phyloP scores from a whole-genome alignment of 2,888 invertebrate species.

The Patella caerulea region DNA sequence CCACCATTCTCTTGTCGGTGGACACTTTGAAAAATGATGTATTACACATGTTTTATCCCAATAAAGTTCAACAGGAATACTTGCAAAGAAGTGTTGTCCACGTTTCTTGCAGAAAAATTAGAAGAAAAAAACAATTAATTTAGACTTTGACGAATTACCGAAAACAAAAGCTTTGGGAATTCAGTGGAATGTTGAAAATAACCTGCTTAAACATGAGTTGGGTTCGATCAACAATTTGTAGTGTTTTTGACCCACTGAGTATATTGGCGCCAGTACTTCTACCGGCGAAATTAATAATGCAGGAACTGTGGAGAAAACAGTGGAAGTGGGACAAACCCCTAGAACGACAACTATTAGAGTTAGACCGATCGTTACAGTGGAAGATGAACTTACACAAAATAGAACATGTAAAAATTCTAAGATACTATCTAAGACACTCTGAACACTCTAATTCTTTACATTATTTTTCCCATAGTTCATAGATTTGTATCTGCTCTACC shows the following conservation, averaged over 20 bases:
- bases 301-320: conserved; percentile 25
- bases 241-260: conserved; percentile 41
- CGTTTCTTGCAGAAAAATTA: too few relatives aligned
- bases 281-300: conserved; percentile 32
- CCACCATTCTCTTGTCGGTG: not conserved
- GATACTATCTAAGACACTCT: conserved; percentile 18
- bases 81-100: too few relatives aligned
- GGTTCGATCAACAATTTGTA: not conserved
- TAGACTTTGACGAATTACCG: too few relatives aligned
- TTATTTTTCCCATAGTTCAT: conserved; percentile 30
- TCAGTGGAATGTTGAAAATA: too few relatives aligned
- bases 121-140: too few relatives aligned
- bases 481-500: conserved; percentile 19
- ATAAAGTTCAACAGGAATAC: too few relatives aligned
- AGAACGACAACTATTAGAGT: conserved; percentile 8
- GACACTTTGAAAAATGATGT: not conserved
- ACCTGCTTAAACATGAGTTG: too few relatives aligned
- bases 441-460: conserved; percentile 27
- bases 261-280: conserved; percentile 35
- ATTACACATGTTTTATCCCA: not conserved
- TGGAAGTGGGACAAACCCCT: conserved; percentile 37
- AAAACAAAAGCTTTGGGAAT: too few relatives aligned
- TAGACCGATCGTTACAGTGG: conserved; percentile 21
- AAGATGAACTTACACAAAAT: conserved; percentile 21
- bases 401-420: conserved; percentile 16